These are phyloP conservation scores for Pinctada fucata DNA, from an alignment of 2,888 invertebrate genomes.

Conservation along the genomic window DNA sequence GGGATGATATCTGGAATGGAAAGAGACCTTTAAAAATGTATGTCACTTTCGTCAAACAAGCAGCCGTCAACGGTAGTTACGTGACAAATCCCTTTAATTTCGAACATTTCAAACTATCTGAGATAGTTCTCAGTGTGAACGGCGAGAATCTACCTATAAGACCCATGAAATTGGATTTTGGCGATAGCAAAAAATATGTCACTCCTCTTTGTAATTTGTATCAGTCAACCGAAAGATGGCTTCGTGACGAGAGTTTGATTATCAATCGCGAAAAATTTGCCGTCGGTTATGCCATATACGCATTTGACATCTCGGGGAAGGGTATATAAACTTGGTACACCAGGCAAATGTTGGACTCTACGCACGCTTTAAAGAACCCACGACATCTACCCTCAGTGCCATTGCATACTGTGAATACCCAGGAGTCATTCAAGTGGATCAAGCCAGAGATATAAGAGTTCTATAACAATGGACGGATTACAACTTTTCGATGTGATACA, in stretches of 20 bases:
- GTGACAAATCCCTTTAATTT: slow-evolving; percentile 28
- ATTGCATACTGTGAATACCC: slow-evolving; percentile 23
- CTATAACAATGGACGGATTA: slow-evolving; percentile 6
- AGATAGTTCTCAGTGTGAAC: slow-evolving; percentile 21
- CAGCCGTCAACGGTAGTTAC: slow-evolving; percentile 17
- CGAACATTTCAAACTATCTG: slow-evolving; percentile 15
- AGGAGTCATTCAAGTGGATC: slow-evolving; percentile 9
- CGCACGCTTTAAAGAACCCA: slow-evolving; percentile 14
- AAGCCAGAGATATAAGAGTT: slow-evolving; percentile 23
- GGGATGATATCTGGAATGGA: slow-evolving; percentile 26
- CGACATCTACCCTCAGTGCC: slow-evolving; percentile 22
- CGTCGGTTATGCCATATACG: slow-evolving; percentile 22
- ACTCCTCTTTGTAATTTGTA: slow-evolving; percentile 19
- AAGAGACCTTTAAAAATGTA: slow-evolving; percentile 22
- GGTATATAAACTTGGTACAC: slow-evolving; percentile 21
- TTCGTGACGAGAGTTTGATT: slow-evolving; percentile 18
- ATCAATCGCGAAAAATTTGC: slow-evolving; percentile 21
- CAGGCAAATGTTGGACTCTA: slow-evolving; percentile 27
- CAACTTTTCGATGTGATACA: background rate
- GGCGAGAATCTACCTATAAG: slow-evolving; percentile 14
- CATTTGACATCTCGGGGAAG: slow-evolving; percentile 24
- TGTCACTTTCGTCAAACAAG: slow-evolving; percentile 21
- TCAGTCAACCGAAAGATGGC: slow-evolving; percentile 27
- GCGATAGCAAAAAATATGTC: slow-evolving; percentile 29
- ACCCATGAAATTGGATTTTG: slow-evolving; percentile 30